Evolutionary conservation across 64 coral and sea anemone genomes (phyloP), one percentile per base, ranked within the genome.

Genomic region (Acropora yongei): DNA sequence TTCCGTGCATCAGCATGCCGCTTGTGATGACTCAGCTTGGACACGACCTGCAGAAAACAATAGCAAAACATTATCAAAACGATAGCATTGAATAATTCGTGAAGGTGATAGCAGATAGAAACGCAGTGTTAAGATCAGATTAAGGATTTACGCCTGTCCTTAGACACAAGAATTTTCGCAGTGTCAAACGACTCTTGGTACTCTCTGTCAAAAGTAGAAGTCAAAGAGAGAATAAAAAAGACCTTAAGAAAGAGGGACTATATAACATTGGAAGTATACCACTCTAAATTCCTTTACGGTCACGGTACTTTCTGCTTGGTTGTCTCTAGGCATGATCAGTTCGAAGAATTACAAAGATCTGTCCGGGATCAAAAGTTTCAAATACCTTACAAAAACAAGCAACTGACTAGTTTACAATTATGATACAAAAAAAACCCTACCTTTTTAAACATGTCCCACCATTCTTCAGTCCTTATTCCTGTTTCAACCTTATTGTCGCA

Each of bases 361-460:
- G 5, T 55, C 0, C 51, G 6, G 51, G 51, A 5, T 7, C 51
- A 4, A 55, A 55, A 2, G 10, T 5, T 55, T 7, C 51, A 7
- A 5, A 7, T 7, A 10, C 51, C 10, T 55, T 55, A 5, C 51
- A 55, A 55, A 55, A 55, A 55, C 51, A 55, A 55, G 51, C 0
- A 55, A 55, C 51, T 55, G 51, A 30, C 30, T 30, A 30, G 30
- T 30, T 30, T 30, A 30, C 30, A 30, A 30, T 30, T 30, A 30
- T 30, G 51, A 13, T 63, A 13, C 16, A 13, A 13, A 8, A 0
- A 13, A 14, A 63, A 12, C 11, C 18, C 77, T 81, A 92, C 97
- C 88, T 96, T 91, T 48, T 91, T 88, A 20, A 98, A 82, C 81
- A 98, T 88, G 10, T 93, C 93, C 93, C 93, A 98, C 96, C 95